These are phyloP conservation scores for Camponotus pennsylvanicus DNA, from an alignment of 1,140 invertebrate genomes.

Conservation along the genomic window DNA sequence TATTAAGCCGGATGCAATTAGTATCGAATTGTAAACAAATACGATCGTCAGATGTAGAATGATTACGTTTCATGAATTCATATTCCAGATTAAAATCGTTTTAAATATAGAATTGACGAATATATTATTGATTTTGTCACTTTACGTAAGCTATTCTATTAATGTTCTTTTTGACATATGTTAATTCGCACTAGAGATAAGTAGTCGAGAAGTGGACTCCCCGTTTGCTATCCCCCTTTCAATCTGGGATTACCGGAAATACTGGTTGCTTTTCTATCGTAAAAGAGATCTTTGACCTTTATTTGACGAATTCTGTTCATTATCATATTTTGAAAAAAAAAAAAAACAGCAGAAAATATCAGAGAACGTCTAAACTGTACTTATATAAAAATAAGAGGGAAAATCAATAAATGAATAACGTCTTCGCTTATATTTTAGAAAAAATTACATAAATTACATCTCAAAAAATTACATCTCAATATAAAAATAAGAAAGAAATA, in stretches of 20 bases:
- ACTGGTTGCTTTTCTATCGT: slow-evolving; percentile 6
- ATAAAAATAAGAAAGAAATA: neutral
- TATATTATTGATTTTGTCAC: slow-evolving; percentile 13
- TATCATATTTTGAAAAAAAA: neutral
- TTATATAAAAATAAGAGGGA: neutral
- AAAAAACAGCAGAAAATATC: neutral
- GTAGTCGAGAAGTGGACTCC: neutral
- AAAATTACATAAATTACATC: neutral
- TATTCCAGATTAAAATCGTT: slow-evolving; percentile 10
- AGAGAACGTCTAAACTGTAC: neutral
- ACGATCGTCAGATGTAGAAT: neutral
- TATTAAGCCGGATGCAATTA: neutral
- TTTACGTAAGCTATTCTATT: slow-evolving; percentile 3
- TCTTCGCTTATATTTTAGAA: neutral
- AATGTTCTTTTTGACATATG: slow-evolving; percentile 40
- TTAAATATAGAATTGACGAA: neutral
- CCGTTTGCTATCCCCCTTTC: neutral
- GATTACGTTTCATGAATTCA: neutral
- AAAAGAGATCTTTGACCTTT: slow-evolving; percentile 27
- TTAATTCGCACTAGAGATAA: slow-evolving; percentile 14
- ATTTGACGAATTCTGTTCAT: slow-evolving; percentile 7
- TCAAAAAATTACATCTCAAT: neutral
- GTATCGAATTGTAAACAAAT: neutral
- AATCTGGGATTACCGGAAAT: neutral
- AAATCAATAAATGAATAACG: neutral